These are phyloP conservation scores for Nerophis ophidion DNA, from an alignment of 2,113 vertebrate species.

Conservation along the genomic window DNA sequence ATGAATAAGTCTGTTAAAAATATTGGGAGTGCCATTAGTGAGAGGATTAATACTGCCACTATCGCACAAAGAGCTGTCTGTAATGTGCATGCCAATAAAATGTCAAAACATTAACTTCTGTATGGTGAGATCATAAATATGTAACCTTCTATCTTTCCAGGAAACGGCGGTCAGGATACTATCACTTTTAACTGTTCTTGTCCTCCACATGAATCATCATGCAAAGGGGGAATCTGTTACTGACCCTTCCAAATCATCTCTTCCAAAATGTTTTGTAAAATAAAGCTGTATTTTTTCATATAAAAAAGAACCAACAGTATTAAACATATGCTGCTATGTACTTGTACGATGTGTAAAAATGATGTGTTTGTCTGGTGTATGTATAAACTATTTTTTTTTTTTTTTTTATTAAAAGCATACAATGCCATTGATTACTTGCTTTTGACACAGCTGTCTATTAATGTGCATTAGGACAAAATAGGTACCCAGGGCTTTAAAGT, in stretches of 20 bases:
- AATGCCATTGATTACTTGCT: slow-evolving; percentile 39
- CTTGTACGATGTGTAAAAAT: slow-evolving; percentile 76
- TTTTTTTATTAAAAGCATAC: slow-evolving; percentile 77
- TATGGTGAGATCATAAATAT: background rate
- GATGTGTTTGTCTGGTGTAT: slow-evolving; percentile 71
- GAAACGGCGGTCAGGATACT: slow-evolving; percentile 85
- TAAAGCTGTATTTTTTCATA: slow-evolving; percentile 83
- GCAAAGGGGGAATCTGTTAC: slow-evolving; percentile 48
- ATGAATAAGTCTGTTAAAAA: too few relatives aligned
- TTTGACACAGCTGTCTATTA: background rate
- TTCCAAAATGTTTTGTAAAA: slow-evolving; percentile 73
- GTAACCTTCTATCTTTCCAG: slow-evolving; percentile 56
- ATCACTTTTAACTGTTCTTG: slow-evolving; percentile 74
- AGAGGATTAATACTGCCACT: too few relatives aligned
- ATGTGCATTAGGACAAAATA: background rate
- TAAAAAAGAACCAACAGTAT: slow-evolving; percentile 77
- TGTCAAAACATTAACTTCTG: too few relatives aligned
- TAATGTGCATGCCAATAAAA: too few relatives aligned
- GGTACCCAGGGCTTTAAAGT: background rate
- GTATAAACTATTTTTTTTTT: slow-evolving; percentile 76
- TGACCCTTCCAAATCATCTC: slow-evolving; percentile 48
- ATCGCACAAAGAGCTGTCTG: too few relatives aligned
- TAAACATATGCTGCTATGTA: slow-evolving; percentile 79
- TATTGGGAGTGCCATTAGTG: too few relatives aligned
- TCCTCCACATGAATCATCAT: slow-evolving; percentile 31